Percentiles rank a stretch among this genome's conserved stretches.
Evolutionary conservation across 2,888 invertebrate species (phyloP).

Genomic region (Odontomyia ornata): DNA sequence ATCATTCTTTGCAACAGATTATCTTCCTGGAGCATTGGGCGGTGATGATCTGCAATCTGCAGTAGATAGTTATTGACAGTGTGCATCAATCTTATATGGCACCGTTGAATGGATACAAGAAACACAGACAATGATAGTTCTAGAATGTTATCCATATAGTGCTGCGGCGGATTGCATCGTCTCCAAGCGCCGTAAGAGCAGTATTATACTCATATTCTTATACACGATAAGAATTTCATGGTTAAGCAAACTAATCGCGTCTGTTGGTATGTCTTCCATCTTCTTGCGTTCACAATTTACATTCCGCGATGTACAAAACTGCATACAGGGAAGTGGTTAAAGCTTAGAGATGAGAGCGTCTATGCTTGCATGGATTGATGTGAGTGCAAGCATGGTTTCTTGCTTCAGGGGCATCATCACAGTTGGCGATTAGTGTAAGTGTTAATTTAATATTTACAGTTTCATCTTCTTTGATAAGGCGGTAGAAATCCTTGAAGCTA

Average conservation of each 20-base stretch:
- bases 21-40: background rate
- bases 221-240: background rate
- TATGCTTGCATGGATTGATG: too few species aligned
- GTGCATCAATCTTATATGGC: background rate
- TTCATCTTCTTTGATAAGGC: background rate
- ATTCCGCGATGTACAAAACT: too few species aligned
- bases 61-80: background rate
- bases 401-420: conserved; percentile 7
- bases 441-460: conserved; percentile 31
- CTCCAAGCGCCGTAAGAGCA: too few species aligned
- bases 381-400: background rate
- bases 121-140: background rate
- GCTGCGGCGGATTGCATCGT: background rate
- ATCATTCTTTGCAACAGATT: background rate
- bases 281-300: too few species aligned
- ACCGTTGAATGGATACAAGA: background rate
- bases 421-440: background rate
- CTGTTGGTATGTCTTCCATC: background rate
- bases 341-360: too few species aligned
- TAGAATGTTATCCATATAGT: background rate
- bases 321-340: too few species aligned
- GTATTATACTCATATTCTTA: background rate
- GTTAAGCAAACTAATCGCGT: background rate
- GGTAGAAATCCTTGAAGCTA: background rate
- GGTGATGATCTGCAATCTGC: background rate